These are phyloP conservation scores for Tetrao urogallus DNA, from an alignment of 2,113 vertebrate genomes.

Conservation along the genomic window DNA sequence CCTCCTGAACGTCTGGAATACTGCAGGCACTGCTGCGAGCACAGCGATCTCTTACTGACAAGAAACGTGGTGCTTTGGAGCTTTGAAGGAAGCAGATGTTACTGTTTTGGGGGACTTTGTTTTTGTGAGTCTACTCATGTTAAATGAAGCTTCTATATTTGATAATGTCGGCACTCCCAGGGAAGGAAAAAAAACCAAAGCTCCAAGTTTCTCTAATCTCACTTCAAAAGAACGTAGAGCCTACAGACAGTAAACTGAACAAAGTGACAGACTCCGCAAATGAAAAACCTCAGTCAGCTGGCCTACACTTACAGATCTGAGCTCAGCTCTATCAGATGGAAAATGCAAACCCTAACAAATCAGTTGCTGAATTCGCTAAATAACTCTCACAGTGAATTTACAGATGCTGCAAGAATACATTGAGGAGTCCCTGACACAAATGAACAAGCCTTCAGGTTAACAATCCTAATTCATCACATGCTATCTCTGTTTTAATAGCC, in stretches of 20 bases:
- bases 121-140: background rate
- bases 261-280: background rate
- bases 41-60: background rate
- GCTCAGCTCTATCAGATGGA: background rate
- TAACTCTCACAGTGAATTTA: background rate
- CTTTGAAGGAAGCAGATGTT: background rate
- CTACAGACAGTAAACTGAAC: background rate
- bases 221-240: background rate
- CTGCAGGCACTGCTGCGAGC: background rate
- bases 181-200: background rate
- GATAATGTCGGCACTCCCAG: background rate
- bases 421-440: background rate
- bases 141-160: background rate
- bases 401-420: rapidly evolving
- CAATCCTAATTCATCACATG: rapidly evolving
- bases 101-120: no score
- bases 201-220: background rate
- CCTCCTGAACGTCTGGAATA: background rate
- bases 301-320: background rate
- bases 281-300: background rate
- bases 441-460: background rate
- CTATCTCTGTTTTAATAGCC: rapidly evolving
- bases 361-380: background rate
- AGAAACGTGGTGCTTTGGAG: background rate
- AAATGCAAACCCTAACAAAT: background rate